Evolutionary conservation across 2,797 vertebrate species (phyloP), one percentile per base, ranked within the genome.

Genomic region (Lutjanus argentimaculatus): DNA sequence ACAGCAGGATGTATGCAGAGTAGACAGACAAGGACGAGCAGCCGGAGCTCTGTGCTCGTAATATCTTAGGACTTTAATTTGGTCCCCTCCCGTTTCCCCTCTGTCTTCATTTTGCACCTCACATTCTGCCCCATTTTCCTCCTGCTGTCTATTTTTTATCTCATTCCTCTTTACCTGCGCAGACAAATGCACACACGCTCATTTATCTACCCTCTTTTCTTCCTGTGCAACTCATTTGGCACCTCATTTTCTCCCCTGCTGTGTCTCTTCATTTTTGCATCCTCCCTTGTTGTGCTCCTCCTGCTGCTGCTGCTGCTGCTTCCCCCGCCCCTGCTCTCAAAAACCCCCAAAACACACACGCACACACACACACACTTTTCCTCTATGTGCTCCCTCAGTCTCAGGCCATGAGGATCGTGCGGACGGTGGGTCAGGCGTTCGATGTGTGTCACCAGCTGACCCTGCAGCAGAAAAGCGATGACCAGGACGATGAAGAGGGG

Each of bases 381-480:
- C 11, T 75, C 40, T 57, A 6, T 67, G 59, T 79, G 36, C 67
- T 66, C 63, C 42, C 63, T 71, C 1, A 99, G 99, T 99, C 97
- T 86, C 98, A 99, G 78, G 99, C 99, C 75, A 98, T 99, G 98
- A 95, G 97, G 84, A 99, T 99, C 0, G 98, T 99, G 72, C 95
- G 97, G 75, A 99, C 98, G 0, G 97, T 99, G 86, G 99, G 99
- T 4, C 99, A 99, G 91, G 99, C 98, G 0, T 99, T 99, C 0
- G 98, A 99, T 82, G 98, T 99, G 85, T 99, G 98, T 84, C 99
- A 99, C 92, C 99, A 99, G 94, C 95, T 98, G 94, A 99, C 97
- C 89, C 95, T 97, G 76, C 98, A 98, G 92, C 96, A 98, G 82
- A 97, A 95, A 0, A 95, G 94, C 0, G 97, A 97, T 0, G 97